A percentile compares a stretch with the other conserved stretches of the same genome.
Conservation (phyloP, 2,797 vertebrate genomes). For the Novumbra hubbsi region DNA sequence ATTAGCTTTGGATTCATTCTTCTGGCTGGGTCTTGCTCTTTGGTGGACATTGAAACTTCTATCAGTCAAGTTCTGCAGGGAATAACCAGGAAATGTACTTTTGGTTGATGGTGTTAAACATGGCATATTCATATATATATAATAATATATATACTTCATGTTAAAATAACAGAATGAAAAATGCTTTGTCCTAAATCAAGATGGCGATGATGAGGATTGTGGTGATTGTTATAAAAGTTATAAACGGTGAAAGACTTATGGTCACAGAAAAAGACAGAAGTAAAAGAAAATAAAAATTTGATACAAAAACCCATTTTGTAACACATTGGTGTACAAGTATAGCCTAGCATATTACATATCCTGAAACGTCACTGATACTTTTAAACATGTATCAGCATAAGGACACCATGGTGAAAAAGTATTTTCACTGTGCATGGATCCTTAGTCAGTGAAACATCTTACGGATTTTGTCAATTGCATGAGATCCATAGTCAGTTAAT, state of each 20-base stretch:
- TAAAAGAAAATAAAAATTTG: conserved; percentile 14
- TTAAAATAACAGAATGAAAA: background rate
- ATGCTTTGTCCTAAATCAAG: background rate
- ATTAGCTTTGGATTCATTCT: conserved; percentile 65
- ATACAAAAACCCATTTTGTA: conserved; percentile 2
- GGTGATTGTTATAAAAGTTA: background rate
- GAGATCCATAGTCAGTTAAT: conserved; percentile 16
- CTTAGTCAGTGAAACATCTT: background rate
- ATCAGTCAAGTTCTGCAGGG: background rate
- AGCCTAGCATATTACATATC: conserved; percentile 2
- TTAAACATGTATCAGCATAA: conserved; percentile 35
- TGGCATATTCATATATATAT: background rate
- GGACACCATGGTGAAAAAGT: conserved; percentile 7
- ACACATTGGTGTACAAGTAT: background rate
- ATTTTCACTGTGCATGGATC: conserved; percentile 20
- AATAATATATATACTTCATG: background rate
- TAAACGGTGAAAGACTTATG: conserved; percentile 29
- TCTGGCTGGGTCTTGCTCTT: conserved; percentile 41
- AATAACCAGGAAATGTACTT: background rate
- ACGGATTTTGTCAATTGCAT: background rate
- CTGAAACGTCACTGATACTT: conserved; percentile 20
- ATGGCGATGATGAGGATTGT: background rate
- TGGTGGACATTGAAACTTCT: conserved; percentile 35
- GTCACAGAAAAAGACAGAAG: conserved; percentile 28
- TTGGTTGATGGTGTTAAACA: background rate